These are phyloP conservation scores for Scolanthus callimorphus DNA, from an alignment of 92 coral and sea anemone species.

Conservation along the genomic window DNA sequence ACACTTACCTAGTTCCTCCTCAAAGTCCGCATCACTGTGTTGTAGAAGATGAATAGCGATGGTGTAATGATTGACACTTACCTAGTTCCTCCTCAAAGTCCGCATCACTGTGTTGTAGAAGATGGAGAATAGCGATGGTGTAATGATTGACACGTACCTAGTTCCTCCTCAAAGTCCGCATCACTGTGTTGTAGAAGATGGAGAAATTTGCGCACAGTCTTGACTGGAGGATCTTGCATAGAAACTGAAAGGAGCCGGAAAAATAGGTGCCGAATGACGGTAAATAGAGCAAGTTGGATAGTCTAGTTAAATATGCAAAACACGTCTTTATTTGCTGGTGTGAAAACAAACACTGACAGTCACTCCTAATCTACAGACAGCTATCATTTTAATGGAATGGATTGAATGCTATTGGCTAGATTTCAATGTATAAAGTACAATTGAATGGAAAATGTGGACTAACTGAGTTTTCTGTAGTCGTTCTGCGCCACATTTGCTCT, in stretches of 20 bases:
- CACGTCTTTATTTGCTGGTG: too few relatives aligned
- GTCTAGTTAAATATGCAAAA: too few relatives aligned
- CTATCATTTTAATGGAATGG: too few relatives aligned
- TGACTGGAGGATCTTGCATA: conserved; percentile 90
- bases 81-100: conserved; percentile 98
- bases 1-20: conserved; percentile 98
- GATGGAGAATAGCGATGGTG: too few relatives aligned
- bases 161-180: conserved; percentile 94
- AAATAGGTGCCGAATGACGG: too few relatives aligned
- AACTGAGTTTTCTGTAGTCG: conserved; percentile 92
- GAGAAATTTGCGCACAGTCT: conserved; percentile 92
- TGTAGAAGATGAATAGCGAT: conserved; percentile 93
- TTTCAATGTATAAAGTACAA: too few relatives aligned
- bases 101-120: conserved; percentile 89
- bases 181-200: conserved; percentile 95
- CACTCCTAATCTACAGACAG: too few relatives aligned
- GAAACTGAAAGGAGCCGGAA: conserved; percentile 59
- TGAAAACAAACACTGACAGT: too few relatives aligned
- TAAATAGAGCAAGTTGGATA: too few relatives aligned
- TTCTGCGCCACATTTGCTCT: conserved; percentile 92
- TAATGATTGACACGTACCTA: too few relatives aligned
- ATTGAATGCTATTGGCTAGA: too few relatives aligned
- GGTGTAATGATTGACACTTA: too few relatives aligned
- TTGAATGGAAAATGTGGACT: conserved; percentile 14
- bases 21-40: conserved; percentile 94